Percentiles rank a stretch among this genome's conserved stretches.
Conservation (phyloP, 1,140 invertebrate genomes). For the Habropoda laboriosa region DNA sequence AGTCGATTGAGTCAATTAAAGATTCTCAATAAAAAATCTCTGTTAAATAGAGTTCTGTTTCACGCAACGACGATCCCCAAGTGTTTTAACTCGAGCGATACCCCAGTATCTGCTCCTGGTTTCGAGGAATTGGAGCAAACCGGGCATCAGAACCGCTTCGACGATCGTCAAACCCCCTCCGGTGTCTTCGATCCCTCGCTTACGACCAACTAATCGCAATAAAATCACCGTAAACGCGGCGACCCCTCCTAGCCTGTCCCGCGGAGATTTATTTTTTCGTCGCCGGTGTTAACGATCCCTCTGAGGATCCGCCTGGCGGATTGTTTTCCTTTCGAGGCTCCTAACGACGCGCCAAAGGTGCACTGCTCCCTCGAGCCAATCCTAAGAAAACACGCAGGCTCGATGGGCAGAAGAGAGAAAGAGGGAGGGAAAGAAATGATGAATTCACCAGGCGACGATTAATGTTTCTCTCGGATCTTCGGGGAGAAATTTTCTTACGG, state of each 20-base stretch:
- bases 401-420: neutral
- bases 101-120: no score
- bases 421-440: neutral
- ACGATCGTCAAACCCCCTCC: no score
- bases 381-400: conserved; percentile 13
- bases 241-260: neutral
- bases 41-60: no score
- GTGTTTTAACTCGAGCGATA: no score
- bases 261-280: conserved; percentile 3
- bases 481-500: neutral
- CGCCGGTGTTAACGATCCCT: neutral
- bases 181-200: neutral
- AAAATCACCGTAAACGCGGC: neutral
- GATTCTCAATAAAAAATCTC: no score
- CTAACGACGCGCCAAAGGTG: conserved; percentile 10
- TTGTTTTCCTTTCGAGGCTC: neutral
- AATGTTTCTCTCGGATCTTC: neutral
- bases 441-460: conserved; percentile 14
- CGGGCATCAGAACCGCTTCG: no score
- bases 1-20: no score
- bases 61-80: no score
- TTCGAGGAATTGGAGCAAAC: no score
- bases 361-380: no score
- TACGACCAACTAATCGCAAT: neutral
- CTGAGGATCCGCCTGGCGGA: neutral